Evolutionary conservation across 1,140 invertebrate species (phyloP), one percentile per base, ranked within the genome.

Genomic region (Trypoxylus dichotomus): DNA sequence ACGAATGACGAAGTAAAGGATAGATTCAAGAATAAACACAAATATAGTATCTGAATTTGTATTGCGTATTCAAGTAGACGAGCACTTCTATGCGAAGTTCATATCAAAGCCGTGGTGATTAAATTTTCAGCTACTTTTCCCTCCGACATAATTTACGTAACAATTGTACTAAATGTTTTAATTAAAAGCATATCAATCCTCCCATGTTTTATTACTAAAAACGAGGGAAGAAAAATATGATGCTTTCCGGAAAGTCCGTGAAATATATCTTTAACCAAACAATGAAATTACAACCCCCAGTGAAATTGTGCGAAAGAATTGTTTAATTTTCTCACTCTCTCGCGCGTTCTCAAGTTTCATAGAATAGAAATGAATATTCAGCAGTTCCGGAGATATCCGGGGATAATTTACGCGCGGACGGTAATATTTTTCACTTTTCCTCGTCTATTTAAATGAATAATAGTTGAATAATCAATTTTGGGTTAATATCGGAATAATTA

Each of bases 341-440:
- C 25, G 27, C 60, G 60, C 60, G 27, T 15, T 68, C 24, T 68
- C 60, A 68, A 68, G 25, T 29, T 27, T 6, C 24, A 29, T 15
- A 29, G 24, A 68, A 68, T 68, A 24, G 60, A 68, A 68, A 68
- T 68, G 60, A 68, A 68, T 68, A 68, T 68, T 68, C 60, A 68
- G 60, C 21, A 68, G 60, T 24, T 24, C 27, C 19, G 24, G 60
- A 68, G 60, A 68, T 68, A 68, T 68, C 60, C 60, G 60, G 60
- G 60, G 3, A 68, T 68, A 68, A 68, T 68, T 68, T 68, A 68
- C 60, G 60, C 10, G 60, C 24, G 21, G 21, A 15, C 60, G 21
- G 60, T 68, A 68, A 68, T 68, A 68, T 68, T 68, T 68, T 68
- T 68, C 60, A 68, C 60, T 68, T 68, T 68, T 68, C 60, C 60